Base-by-base conservation (phyloP, 1,140 invertebrate species). In the Trachymyrmex septentrionalis region DNA sequence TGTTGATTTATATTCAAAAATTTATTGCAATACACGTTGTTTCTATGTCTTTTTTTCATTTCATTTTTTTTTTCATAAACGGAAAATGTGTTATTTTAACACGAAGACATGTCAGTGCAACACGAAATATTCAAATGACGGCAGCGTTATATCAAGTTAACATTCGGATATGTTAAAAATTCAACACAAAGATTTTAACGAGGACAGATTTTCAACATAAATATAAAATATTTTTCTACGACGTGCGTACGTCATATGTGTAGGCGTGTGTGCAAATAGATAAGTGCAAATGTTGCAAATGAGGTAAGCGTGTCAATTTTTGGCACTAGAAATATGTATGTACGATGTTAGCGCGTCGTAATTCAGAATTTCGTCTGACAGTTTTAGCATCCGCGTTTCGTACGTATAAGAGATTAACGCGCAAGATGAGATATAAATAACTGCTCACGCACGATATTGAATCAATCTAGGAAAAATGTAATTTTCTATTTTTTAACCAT, bases 401-500 rank as follows among this genome's bases (percentile, higher is more conserved):
- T 48, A 27, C 38, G 5, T 69, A 19, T 9, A 14, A 24, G 14
- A 69, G 66, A 69, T 48, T 6, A 14, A 2, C 66, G n/a, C 5
- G 3, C 5, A 6, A 12, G 66, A 69, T 69, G 50, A 69, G 38
- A 69, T 48, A 69, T 69, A 69, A 69, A 50, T 50, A 69, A 69
- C 66, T 19, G 14, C 38, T 69, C 5, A 48, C n/a, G 38, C 38
- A 44, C 3, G 6, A 50, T 50, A 69, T 69, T 50, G 34, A 69
- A 48, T 24, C 38, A 24, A 16, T 50, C 12, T 5, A 27, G 38
- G 21, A 50, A 48, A 69, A 69, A 48, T 48, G 64, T 10, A 19
- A 66, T 48, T 69, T 48, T 24, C 10, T 67, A 48, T 48, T 69
- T 69, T 69, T 50, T 3, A 16, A 21, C 9, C 10, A 48, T 2